phyloP scores from a whole-genome alignment of 2,113 vertebrate genomes.

The Emberiza fucata region DNA sequence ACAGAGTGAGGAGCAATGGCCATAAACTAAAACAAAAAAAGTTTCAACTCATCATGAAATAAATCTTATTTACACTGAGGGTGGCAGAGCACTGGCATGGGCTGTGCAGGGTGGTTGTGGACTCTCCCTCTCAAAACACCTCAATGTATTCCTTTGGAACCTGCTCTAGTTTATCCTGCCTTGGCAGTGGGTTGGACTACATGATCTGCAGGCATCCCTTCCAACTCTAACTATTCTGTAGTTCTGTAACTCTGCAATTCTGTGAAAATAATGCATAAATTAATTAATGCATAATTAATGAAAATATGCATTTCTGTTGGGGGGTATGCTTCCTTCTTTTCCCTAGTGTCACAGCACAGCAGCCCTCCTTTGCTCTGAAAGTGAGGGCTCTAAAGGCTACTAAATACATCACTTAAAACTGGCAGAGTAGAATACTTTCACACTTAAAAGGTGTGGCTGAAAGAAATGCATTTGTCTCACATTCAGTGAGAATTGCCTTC shows the following conservation, averaged over 20 bases:
- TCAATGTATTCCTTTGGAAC: neutral
- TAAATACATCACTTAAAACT: neutral
- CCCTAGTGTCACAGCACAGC: neutral
- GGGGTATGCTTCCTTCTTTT: neutral
- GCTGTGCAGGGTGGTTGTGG: rapidly evolving
- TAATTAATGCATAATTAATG: neutral
- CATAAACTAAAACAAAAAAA: neutral
- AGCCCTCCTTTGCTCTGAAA: neutral
- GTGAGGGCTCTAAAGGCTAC: neutral
- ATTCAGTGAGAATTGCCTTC: neutral
- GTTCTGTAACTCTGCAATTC: neutral
- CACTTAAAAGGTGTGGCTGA: neutral
- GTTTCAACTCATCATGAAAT: neutral
- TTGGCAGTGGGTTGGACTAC: neutral
- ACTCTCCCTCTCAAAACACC: neutral
- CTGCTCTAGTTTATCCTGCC: neutral
- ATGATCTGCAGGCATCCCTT: neutral
- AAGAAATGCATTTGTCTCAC: neutral
- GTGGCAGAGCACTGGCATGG: neutral
- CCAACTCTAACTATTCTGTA: neutral
- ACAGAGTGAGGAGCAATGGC: neutral
- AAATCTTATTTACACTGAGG: neutral
- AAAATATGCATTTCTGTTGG: neutral
- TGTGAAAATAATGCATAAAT: neutral
- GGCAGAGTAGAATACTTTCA: neutral